Base-by-base conservation (phyloP, 2,888 invertebrate species). In the Notodonta dromedarius region DNA sequence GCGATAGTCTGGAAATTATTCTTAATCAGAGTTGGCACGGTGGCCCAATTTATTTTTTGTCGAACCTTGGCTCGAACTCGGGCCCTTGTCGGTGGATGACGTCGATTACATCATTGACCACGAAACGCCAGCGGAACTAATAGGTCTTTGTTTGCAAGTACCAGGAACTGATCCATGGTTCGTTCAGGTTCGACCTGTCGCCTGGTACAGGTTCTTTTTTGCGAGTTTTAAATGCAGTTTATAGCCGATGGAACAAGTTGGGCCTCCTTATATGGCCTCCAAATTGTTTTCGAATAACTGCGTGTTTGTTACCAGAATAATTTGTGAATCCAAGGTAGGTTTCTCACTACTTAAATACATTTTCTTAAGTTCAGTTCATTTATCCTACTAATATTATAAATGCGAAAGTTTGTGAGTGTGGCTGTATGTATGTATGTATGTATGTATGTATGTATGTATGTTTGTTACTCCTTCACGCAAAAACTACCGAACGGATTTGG, bases 21-120 rank as follows among this genome's bases (percentile, higher is more conserved):
- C 60, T 59, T 60, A 59, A 61, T 58, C 63, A 65, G 60, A 44
- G 61, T 61, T 69, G 71, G 69, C 62, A 62, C 54, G 60, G 46
- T 68, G 62, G 65, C 63, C 66, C 61, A 70, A 74, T 71, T 70
- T 54, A 56, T 63, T 73, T 73, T 73, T 71, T 76, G 68, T 71
- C 63, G 13, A 56, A 65, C 75, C 72, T 78, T 76, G 78, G 62
- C 61, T 62, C 53, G 60, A 59, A 63, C 59, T 56, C 39, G 35
- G 65, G 68, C 71, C 73, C 69, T 75, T 69, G 69, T 59, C 67
- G 73, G 73, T 72, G 70, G 61, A 70, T 74, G 71, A 63, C 73
- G 65, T 46, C 54, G 16, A 14, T 70, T 68, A 66, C 70, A 65
- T 74, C 72, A 68, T 62, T 56, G 40, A 52, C n/a, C 55, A 42